Percentiles rank a stretch among this genome's conserved stretches.
Conservation (phyloP, 2,113 vertebrate genomes). For the Nasalis larvatus region DNA sequence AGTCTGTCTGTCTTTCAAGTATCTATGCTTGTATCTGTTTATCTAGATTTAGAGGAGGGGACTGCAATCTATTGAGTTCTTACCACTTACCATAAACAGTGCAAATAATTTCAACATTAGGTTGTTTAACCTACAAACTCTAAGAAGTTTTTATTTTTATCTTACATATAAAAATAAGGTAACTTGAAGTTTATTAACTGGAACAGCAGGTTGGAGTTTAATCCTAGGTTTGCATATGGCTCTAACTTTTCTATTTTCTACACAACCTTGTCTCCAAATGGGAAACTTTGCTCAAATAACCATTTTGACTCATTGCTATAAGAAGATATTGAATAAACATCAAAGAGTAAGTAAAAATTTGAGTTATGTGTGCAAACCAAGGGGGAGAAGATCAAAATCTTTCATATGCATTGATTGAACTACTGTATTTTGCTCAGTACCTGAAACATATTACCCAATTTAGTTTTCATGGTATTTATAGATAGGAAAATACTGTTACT, state of each 20-base stretch:
- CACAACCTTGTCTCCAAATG: not conserved
- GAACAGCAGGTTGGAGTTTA: not conserved
- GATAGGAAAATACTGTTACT: not conserved
- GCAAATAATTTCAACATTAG: not conserved
- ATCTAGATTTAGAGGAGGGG: not conserved
- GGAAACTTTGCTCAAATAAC: not conserved
- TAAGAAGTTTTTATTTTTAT: not conserved
- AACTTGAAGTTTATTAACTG: not conserved
- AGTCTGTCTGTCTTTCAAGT: not conserved
- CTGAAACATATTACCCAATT: not conserved
- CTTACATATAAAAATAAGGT: not conserved
- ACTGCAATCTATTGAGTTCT: not conserved
- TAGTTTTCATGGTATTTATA: not conserved
- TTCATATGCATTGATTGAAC: not conserved
- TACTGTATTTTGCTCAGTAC: not conserved
- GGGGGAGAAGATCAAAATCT: not conserved
- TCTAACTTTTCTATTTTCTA: not conserved
- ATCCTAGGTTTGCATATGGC: not conserved
- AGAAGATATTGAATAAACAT: not conserved
- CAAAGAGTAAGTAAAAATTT: not conserved
- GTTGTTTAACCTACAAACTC: not conserved
- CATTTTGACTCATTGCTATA: not conserved
- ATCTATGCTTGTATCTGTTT: not conserved
- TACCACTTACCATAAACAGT: not conserved
- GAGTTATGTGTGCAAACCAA: not conserved